phyloP scores from a whole-genome alignment of 2,113 vertebrate genomes.

The Scalopus aquaticus region DNA sequence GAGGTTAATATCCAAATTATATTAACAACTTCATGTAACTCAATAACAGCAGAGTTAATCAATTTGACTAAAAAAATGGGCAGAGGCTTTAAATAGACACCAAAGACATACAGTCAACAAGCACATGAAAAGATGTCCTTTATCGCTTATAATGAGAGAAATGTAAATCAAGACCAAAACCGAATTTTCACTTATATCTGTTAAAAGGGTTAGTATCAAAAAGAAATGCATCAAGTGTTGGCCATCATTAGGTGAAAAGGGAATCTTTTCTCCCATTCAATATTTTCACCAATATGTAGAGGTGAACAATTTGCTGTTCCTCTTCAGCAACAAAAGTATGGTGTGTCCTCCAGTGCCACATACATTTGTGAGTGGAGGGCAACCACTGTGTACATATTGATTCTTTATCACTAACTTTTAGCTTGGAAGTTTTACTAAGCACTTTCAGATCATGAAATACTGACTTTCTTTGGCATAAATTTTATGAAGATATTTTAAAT shows the following conservation, averaged over 20 bases:
- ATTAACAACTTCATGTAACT: not conserved
- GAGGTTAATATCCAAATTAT: not conserved
- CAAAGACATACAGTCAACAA: not conserved
- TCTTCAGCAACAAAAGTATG: not conserved
- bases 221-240: not conserved
- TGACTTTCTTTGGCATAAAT: not conserved
- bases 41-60: not conserved
- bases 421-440: constrained; percentile 15
- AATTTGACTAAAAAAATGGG: too few relatives aligned
- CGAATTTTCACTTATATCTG: not conserved
- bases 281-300: not conserved
- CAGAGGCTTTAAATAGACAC: not conserved
- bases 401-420: not conserved
- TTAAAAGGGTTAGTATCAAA: not conserved
- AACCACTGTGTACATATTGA: not conserved
- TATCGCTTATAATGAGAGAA: not conserved
- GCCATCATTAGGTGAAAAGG: not conserved
- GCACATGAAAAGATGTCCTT: not conserved
- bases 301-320: not conserved
- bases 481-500: constrained; percentile 27
- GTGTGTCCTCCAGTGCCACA: not conserved
- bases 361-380: not conserved
- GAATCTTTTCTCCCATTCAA: not conserved
- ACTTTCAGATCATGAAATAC: constrained; percentile 30
- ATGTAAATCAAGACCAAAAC: not conserved